Evolutionary conservation across 1,140 invertebrate species (phyloP), one percentile per base, ranked within the genome.

Genomic region (Dryas iulia): DNA sequence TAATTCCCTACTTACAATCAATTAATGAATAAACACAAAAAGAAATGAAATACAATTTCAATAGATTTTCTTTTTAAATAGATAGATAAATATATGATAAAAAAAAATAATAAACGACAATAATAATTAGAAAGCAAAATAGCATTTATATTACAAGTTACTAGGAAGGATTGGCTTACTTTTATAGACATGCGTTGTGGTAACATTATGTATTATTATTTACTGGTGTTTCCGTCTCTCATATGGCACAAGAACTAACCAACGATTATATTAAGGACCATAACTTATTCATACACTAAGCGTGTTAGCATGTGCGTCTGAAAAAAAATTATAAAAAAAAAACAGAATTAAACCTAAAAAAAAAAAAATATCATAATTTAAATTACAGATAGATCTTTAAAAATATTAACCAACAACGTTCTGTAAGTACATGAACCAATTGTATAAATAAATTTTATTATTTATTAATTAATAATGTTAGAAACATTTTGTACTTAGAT

Each of bases 361-460:
- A 72, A 74, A 69, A 69, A 71, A 79, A 77, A 75, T 78, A 84
- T 82, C 76, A 69, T 76, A 78, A 73, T n/a, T 47, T 18, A 47
- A 18, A 14, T 14, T 47, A 47, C 14, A 47, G 14, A 79, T 78
- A 82, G 66, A 80, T 83, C 72, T 82, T 71, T 79, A 74, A 77
- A 67, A 61, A 54, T 61, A 74, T 70, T 73, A 65, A 59, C 74
- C 73, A 83, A 84, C 71, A 83, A 75, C 73, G 72, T 59, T 26
- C 75, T 70, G 81, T 89, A 89, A 90, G 87, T 88, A 87, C 86
- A 87, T 87, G 79, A 84, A 85, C 84, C 86, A 87, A 86, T 83
- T 74, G 68, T 75, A 83, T 82, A 87, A 80, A 84, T 83, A 86
- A 79, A 60, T 74, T 47, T 47, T 14, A 47, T 47, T n/a, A n/a